Percentiles rank a stretch among this genome's conserved stretches.
phyloP scores from a whole-genome alignment of 2,888 invertebrate species.

The Aphodius sticticus region DNA sequence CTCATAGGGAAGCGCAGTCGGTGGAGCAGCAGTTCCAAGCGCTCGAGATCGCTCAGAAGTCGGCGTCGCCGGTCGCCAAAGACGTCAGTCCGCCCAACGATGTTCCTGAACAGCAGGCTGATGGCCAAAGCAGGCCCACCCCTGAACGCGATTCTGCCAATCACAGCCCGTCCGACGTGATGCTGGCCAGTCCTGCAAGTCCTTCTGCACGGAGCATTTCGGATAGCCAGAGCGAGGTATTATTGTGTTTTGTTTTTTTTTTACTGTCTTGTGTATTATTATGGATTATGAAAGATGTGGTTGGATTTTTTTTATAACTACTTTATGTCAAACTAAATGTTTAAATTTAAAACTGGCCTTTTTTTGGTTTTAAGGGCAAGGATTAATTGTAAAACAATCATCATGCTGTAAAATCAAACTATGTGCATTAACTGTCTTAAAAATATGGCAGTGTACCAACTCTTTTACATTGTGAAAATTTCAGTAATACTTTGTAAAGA shows the following conservation, averaged over 20 bases:
- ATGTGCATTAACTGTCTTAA: too few relatives aligned
- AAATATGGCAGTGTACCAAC: too few relatives aligned
- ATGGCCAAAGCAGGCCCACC: slow-evolving; percentile 48
- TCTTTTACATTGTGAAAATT: too few relatives aligned
- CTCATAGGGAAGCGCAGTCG: slow-evolving; percentile 39
- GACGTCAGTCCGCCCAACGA: slow-evolving; percentile 31
- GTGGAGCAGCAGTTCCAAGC: slow-evolving; percentile 22
- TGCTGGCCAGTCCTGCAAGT: slow-evolving; percentile 63
- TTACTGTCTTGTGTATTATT: not conserved
- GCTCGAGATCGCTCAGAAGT: slow-evolving; percentile 48
- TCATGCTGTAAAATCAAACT: too few relatives aligned
- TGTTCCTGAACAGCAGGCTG: slow-evolving; percentile 27
- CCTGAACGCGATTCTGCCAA: slow-evolving; percentile 75
- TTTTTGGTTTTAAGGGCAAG: too few relatives aligned
- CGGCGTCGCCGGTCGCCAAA: slow-evolving; percentile 23
- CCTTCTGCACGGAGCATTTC: slow-evolving; percentile 74
- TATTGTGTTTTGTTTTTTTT: slow-evolving; percentile 9
- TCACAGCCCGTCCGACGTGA: slow-evolving; percentile 78
- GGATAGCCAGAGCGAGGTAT: slow-evolving; percentile 71
- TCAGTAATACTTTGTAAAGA: too few relatives aligned
- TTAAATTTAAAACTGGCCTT: too few relatives aligned
- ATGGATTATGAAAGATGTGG: too few relatives aligned
- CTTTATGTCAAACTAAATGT: too few relatives aligned
- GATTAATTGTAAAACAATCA: too few relatives aligned
- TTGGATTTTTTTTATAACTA: too few relatives aligned